Conservation (phyloP, 2,113 vertebrate species). For the Eudyptes chrysolophus region DNA sequence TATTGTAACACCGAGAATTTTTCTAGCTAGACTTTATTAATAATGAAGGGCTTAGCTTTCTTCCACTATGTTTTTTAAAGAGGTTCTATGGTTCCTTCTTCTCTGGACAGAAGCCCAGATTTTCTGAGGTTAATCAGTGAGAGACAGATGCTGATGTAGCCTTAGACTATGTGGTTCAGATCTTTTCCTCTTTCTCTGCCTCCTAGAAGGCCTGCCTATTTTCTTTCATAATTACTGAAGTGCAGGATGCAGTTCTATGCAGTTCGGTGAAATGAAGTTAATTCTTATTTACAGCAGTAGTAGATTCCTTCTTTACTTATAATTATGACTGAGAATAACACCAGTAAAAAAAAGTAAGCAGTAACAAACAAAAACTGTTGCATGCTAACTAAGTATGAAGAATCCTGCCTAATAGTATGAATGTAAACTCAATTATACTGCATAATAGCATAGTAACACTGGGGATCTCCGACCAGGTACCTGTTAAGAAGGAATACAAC, state of each 20-base stretch:
- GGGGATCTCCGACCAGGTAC: background rate
- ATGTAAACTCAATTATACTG: background rate
- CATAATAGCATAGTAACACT: background rate
- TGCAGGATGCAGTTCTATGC: background rate
- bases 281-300: background rate
- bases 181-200: background rate
- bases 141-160: fast-evolving
- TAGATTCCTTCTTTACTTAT: background rate
- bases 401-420: background rate
- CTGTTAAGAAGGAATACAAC: background rate
- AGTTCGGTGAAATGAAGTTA: background rate
- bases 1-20: background rate
- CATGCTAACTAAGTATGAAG: background rate
- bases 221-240: background rate
- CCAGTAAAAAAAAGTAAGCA: background rate
- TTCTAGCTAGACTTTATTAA: background rate
- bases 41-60: background rate
- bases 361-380: background rate
- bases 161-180: background rate
- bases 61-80: background rate
- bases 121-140: background rate
- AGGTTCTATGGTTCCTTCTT: background rate
- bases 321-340: background rate
- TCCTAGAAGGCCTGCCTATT: background rate
- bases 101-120: background rate